Conservation (phyloP, 2,888 invertebrate genomes). For the Leptogaster cylindrica region DNA sequence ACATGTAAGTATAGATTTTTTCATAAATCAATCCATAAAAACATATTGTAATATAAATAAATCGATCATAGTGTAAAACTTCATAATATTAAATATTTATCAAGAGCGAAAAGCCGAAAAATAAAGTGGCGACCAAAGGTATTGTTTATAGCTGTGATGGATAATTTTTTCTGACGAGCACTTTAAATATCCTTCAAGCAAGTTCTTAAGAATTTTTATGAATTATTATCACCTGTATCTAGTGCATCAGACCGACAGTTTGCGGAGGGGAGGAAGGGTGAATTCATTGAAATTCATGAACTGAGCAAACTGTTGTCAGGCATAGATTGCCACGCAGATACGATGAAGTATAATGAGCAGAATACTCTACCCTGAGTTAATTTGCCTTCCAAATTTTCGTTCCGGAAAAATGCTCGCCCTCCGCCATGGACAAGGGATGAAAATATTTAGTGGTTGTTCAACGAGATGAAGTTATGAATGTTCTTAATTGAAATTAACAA, state of each 20-base stretch:
- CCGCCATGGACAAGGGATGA: not conserved
- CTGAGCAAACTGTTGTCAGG: slow-evolving; percentile 22
- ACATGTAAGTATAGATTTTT: no score
- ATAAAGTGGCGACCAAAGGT: no score
- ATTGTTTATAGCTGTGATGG: no score
- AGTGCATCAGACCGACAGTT: not conserved
- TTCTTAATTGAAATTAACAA: slow-evolving; percentile 29
- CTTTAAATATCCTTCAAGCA: no score
- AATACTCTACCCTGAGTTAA: slow-evolving; percentile 13
- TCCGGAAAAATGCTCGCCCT: slow-evolving; percentile 7
- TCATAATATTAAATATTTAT: no score
- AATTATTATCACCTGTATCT: slow-evolving; percentile 1
- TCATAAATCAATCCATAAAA: no score
- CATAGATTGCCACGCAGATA: slow-evolving; percentile 32
- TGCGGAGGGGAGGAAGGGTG: not conserved
- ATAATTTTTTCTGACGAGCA: no score
- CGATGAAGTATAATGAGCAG: slow-evolving; percentile 24
- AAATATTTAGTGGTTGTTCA: slow-evolving; percentile 5
- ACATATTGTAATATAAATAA: no score
- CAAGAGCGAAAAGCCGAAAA: no score
- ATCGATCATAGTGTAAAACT: no score
- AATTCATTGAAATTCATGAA: slow-evolving; percentile 36
- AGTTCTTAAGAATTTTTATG: not conserved
- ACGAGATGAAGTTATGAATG: slow-evolving; percentile 24
- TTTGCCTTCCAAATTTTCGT: slow-evolving; percentile 31